These are phyloP conservation scores for Halictus quadricinctus DNA, from an alignment of 2,888 invertebrate species.

Conservation along the genomic window DNA sequence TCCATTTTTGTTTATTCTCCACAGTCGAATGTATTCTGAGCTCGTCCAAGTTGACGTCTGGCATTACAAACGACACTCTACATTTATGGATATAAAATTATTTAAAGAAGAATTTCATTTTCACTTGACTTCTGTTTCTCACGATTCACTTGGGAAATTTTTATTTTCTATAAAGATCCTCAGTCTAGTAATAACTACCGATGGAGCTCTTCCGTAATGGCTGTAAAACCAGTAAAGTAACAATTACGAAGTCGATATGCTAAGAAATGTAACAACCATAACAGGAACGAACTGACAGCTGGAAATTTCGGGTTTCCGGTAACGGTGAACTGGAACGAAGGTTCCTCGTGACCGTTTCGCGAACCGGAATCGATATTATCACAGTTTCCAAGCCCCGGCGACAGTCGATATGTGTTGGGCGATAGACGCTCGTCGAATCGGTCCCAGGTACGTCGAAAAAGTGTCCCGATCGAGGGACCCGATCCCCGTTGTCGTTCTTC, in stretches of 20 bases:
- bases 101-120: background rate
- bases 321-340: background rate
- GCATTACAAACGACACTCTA: background rate
- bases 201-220: background rate
- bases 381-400: constrained; percentile 5
- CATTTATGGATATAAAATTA: background rate
- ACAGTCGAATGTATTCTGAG: background rate
- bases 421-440: constrained; percentile 29
- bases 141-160: background rate
- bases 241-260: background rate
- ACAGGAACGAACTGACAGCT: background rate
- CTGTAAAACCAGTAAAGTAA: background rate
- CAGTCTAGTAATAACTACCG: no score
- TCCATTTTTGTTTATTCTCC: background rate
- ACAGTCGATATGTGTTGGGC: constrained; percentile 3
- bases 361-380: constrained; percentile 2
- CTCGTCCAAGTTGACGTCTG: background rate
- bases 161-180: background rate
- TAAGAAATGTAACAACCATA: background rate
- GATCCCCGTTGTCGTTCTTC: background rate
- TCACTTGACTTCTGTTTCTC: background rate
- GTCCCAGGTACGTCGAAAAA: constrained; percentile 14
- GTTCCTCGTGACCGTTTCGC: background rate
- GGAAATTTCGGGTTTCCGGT: background rate
- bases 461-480: background rate